Conservation (phyloP, 1,140 invertebrate species). For the Coptotermes formosanus region DNA sequence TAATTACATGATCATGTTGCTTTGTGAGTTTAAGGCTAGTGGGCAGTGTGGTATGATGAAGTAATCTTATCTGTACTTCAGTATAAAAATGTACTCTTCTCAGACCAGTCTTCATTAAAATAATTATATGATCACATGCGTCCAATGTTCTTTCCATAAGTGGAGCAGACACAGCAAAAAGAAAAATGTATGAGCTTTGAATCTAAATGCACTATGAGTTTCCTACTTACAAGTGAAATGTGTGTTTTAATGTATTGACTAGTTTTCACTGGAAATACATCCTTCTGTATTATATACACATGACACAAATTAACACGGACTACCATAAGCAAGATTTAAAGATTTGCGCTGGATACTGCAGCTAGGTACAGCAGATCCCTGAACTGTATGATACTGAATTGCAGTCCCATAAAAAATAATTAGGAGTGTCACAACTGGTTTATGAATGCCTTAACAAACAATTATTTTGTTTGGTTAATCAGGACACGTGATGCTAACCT, state of each 20-base stretch:
- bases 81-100: too few relatives aligned
- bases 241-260: neutral
- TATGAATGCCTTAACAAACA: too few relatives aligned
- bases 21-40: too few relatives aligned
- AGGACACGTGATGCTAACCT: too few relatives aligned
- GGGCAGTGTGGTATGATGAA: too few relatives aligned
- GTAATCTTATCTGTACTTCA: too few relatives aligned
- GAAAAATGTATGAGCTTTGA: neutral
- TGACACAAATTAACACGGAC: neutral
- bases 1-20: too few relatives aligned
- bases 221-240: neutral
- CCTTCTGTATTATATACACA: neutral
- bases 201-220: neutral
- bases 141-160: neutral
- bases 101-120: too few relatives aligned
- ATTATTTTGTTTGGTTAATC: too few relatives aligned
- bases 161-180: neutral
- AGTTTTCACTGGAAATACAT: neutral
- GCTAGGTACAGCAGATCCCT: neutral
- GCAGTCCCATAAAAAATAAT: neutral
- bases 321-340: neutral
- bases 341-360: neutral
- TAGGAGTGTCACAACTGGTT: neutral
- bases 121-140: neutral
- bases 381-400: neutral